Conservation (phyloP, 2,797 vertebrate genomes). For the Helicolenus hilgendorfi region DNA sequence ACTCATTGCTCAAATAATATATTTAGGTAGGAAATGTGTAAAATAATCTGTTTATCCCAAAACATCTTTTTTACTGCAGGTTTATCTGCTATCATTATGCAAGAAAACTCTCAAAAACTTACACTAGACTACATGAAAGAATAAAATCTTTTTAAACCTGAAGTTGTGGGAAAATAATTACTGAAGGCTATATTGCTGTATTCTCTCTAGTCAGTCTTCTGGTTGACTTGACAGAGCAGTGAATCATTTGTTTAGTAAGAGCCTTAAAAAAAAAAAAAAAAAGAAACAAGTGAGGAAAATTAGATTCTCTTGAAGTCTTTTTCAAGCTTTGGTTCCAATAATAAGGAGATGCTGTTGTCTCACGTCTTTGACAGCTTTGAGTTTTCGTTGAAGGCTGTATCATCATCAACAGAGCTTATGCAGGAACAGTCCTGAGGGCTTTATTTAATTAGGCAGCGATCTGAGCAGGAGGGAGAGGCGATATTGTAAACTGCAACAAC, state of each 20-base stretch:
- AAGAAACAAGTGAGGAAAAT: background rate
- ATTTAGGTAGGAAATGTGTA: background rate
- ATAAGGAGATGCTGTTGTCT: background rate
- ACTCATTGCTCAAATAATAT: background rate
- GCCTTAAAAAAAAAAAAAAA: background rate
- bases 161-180: background rate
- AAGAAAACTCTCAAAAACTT: background rate
- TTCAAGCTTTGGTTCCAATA: constrained; percentile 18
- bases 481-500: constrained; percentile 16
- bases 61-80: background rate
- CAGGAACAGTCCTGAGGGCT: constrained; percentile 39
- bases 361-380: constrained; percentile 15
- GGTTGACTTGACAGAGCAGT: background rate
- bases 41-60: background rate
- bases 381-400: background rate
- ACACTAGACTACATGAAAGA: background rate
- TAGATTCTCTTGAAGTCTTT: background rate
- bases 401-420: background rate
- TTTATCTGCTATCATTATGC: background rate
- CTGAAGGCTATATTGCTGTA: background rate
- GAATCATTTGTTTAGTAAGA: constrained; percentile 26
- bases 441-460: constrained; percentile 54
- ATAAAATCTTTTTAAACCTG: background rate
- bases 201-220: background rate
- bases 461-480: constrained; percentile 9